Evolutionary conservation across 2,113 vertebrate species (phyloP), one percentile per base, ranked within the genome.

Genomic region (Brachyistius frenatus): DNA sequence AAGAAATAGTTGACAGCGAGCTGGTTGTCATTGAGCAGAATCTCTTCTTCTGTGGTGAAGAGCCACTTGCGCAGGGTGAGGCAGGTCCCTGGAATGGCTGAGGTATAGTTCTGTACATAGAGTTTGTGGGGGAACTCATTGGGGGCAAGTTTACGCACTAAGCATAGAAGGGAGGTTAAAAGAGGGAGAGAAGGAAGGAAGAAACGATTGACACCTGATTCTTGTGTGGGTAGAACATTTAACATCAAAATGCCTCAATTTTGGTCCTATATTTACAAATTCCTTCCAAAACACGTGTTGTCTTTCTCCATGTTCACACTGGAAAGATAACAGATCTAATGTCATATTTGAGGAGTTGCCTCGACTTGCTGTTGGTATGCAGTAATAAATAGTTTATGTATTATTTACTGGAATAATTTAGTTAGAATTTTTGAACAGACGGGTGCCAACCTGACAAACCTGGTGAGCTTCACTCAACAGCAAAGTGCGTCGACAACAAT

Each of bases 111-210:
- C 93, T 99, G 98, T 64, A 99, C 96, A 33, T 99, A 99, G 0
- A 99, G 95, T 90, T 99, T 99, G 93, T 99, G 98, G 30, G 98
- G 98, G 86, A 98, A 99, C 87, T 99, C 97, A 0, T 99, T 99
- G 89, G 98, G 97, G 0, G 97, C 97, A 85, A 99, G 88, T 44
- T 99, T 99, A 71, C 98, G 95, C 68, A 97, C 98, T 99, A 23
- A 23, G 23, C 23, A 23, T 23, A 23, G 23, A 23, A 23, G 23
- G 41, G 56, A 16, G 14, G 13, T 36, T 9, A 60, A 7, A 56
- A 5, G 30, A 15, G 7, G 2, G 11, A 57, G 47, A 8, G 37
- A 41, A 11, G 14, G 11, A 31, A 10, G 7, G n/a, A 35, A 13
- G 9, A 7, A 23, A 30, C 37, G 31, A 46, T n/a, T 30, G 11